phyloP scores from a whole-genome alignment of 2,888 invertebrate species.

The Tipula unca region DNA sequence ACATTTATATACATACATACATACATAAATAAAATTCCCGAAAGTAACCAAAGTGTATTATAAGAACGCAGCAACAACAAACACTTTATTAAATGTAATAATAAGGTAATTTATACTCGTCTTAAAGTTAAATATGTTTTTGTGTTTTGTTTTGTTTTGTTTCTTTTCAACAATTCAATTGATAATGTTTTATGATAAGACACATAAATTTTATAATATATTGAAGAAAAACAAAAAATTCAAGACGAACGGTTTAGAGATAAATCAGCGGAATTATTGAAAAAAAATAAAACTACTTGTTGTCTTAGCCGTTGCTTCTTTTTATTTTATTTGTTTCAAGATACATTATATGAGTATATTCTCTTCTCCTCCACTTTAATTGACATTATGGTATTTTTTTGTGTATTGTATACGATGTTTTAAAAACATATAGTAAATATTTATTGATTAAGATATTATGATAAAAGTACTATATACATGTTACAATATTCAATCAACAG shows the following conservation, averaged over 20 bases:
- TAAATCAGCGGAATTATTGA: conserved; percentile 14
- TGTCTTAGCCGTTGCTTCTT: background rate
- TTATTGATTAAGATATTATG: background rate
- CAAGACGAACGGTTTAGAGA: background rate
- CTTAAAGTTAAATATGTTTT: background rate
- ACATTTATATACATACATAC: background rate
- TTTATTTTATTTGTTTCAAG: background rate
- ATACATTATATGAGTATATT: background rate
- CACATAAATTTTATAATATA: background rate
- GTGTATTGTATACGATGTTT: too few relatives aligned
- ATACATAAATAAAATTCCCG: background rate
- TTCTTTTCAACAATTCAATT: background rate
- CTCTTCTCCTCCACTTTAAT: background rate
- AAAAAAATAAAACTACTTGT: background rate
- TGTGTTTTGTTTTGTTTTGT: background rate
- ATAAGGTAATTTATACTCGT: conserved; percentile 8
- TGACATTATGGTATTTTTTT: background rate
- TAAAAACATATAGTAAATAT: background rate
- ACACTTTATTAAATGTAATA: background rate
- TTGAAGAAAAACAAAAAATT: background rate
- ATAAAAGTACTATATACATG: background rate
- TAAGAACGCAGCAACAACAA: background rate
- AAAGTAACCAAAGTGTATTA: background rate
- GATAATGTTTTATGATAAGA: background rate
- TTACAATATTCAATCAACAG: background rate